Conservation (phyloP, 2,113 vertebrate species). For the Gobiocypris rarus region DNA sequence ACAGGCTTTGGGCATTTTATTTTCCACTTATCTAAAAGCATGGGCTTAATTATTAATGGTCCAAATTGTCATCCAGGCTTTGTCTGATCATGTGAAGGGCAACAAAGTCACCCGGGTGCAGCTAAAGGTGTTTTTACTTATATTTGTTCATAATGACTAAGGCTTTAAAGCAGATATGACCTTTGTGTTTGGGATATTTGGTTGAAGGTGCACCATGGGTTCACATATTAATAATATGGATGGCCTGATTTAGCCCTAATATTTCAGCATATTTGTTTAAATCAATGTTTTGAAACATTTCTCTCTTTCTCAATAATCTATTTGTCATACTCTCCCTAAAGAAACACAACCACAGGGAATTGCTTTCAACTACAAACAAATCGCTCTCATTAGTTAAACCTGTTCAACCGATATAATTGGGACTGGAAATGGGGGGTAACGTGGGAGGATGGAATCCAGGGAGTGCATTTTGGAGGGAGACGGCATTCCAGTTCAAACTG, state of each 20-base stretch:
- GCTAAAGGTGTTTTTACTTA: not conserved
- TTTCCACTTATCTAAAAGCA: conserved; percentile 43
- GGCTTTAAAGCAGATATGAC: not conserved
- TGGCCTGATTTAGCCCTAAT: not conserved
- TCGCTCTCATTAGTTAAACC: conserved; percentile 29
- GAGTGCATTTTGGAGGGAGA: too few relatives aligned
- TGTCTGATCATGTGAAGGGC: conserved; percentile 31
- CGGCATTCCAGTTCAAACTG: too few relatives aligned
- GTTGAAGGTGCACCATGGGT: not conserved
- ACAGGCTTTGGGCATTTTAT: conserved; percentile 35
- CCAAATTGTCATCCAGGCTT: conserved; percentile 11
- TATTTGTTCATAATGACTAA: conserved; percentile 8
- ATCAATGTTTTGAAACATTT: not conserved
- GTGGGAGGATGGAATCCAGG: too few relatives aligned
- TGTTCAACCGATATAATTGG: not conserved
- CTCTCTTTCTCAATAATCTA: not conserved
- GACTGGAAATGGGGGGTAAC: too few relatives aligned
- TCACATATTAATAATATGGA: not conserved
- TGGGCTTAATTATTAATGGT: conserved; percentile 42
- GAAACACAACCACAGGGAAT: conserved; percentile 27
- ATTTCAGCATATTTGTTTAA: not conserved
- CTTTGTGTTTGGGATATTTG: conserved; percentile 1
- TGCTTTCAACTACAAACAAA: conserved; percentile 36
- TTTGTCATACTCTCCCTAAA: conserved; percentile 19
- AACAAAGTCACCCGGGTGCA: not conserved